These are phyloP conservation scores for Siphamia tubifer DNA, from an alignment of 2,113 vertebrate genomes.

Conservation along the genomic window DNA sequence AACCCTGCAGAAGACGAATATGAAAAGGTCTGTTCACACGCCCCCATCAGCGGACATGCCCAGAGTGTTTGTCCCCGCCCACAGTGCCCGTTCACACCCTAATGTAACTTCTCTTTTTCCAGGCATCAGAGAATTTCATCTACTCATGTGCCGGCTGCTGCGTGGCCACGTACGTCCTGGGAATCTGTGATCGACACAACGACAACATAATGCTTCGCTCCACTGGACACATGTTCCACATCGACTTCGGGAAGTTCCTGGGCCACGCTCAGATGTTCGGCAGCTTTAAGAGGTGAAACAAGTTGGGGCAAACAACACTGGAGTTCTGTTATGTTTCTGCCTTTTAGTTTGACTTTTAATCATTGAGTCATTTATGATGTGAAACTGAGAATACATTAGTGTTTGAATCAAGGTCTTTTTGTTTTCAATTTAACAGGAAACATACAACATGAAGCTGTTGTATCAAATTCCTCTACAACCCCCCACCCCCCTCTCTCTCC, in stretches of 20 bases:
- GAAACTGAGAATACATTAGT: too few species aligned
- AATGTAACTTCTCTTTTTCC: background rate
- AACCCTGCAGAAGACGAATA: conserved; percentile 98
- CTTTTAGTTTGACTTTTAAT: too few species aligned
- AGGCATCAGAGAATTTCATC: conserved; percentile 99
- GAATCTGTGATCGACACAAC: conserved; percentile 97
- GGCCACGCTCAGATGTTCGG: conserved; percentile 99
- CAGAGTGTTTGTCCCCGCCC: too few species aligned
- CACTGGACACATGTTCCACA: conserved; percentile 98
- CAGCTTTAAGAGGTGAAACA: conserved; percentile 91
- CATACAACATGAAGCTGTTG: too few species aligned
- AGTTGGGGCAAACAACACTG: background rate
- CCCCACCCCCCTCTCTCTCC: too few species aligned
- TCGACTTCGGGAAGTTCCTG: conserved; percentile 97
- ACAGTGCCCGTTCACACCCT: too few species aligned
- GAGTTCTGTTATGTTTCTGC: too few species aligned
- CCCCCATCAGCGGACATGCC: too few species aligned
- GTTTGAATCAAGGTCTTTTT: too few species aligned
- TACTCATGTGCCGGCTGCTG: conserved; percentile 99
- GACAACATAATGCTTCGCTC: conserved; percentile 99
- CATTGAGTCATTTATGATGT: too few species aligned
- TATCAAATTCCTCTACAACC: too few species aligned
- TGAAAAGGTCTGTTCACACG: conserved; percentile 87
- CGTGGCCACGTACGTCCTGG: conserved; percentile 95
- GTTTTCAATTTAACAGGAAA: too few species aligned